Evolutionary conservation across 1,140 invertebrate species (phyloP), one percentile per base, ranked within the genome.

Genomic region (Zaprionus gabonicus): DNA sequence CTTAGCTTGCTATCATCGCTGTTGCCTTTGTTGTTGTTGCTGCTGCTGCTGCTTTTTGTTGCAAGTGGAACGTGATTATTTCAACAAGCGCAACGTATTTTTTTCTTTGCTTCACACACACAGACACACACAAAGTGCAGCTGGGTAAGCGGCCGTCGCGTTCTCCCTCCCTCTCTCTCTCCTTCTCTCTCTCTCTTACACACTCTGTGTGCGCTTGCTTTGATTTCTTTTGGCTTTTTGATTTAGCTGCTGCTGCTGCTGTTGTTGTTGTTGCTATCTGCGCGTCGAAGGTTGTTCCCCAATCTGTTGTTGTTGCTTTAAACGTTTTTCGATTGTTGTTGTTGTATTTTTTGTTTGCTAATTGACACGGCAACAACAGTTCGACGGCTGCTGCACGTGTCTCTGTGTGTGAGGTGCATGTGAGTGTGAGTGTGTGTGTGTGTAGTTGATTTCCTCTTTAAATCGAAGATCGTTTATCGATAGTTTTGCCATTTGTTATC

Each of bases 51-150:
- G 60, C 55, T 74, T 84, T 83, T 83, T 74, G 81, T 83, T 83
- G 81, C 81, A 83, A 83, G 81, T 83, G 81, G 81, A 83, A 83
- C 81, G 81, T 83, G 81, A 83, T 83, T 83, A 83, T 81, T 83
- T 84, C 81, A 83, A 83, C 82, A 66, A 83, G 81, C 69, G 77
- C 81, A 73, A 77, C 68, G 79, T 72, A 77, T 83, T 82, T 72
- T 70, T 38, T 56, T 17, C 41, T 17, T n/a, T 46, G n/a, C 53
- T 56, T 56, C n/a, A 56, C 44, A 38, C 34, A 67, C 46, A 59
- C 60, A 78, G 56, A 71, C 73, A 73, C 25, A 77, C 51, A 73
- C 25, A 76, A n/a, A 66, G 10, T 51, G 46, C 46, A 51, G 46
- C 46, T 51, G 46, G 20, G 46, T 25, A 25, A 51, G 46, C 46